Evolutionary conservation across 2,113 vertebrate species (phyloP).

Genomic region (Bubo scandiacus): DNA sequence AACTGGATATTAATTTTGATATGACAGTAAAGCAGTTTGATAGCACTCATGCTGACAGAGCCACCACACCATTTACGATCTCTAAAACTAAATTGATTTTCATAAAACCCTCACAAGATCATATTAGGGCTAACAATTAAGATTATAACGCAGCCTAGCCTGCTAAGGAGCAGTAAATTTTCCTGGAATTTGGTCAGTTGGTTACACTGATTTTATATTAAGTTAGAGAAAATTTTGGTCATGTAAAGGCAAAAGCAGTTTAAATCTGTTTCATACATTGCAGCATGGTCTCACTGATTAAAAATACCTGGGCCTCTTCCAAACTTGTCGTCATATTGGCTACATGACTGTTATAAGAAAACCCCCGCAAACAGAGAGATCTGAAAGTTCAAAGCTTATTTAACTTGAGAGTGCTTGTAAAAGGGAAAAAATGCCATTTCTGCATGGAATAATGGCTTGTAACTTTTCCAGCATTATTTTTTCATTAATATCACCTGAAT

Average conservation of each 20-base stretch:
- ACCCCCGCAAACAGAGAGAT: constrained; percentile 58
- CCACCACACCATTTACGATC: background rate
- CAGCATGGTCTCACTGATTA: constrained; percentile 66
- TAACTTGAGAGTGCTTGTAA: constrained; percentile 70
- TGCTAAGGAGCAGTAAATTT: constrained; percentile 32
- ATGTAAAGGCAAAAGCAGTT: constrained; percentile 45
- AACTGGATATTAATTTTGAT: constrained; percentile 43
- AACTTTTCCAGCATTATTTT: constrained; percentile 74
- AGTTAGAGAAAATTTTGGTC: constrained; percentile 49
- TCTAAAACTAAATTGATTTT: constrained; percentile 37
- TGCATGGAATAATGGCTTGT: constrained; percentile 73
- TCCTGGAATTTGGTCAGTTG: constrained; percentile 38
- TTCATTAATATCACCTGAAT: constrained; percentile 74
- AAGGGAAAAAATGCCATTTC: constrained; percentile 68
- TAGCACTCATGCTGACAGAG: background rate
- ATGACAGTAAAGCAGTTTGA: constrained; percentile 26
- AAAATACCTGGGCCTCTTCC: constrained; percentile 72
- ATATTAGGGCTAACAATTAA: constrained; percentile 39
- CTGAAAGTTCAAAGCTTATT: constrained; percentile 78
- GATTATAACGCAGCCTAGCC: background rate
- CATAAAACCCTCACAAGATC: constrained; percentile 8
- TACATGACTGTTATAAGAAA: constrained; percentile 63
- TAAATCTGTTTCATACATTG: constrained; percentile 64
- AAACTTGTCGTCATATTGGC: constrained; percentile 70
- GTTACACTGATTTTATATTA: constrained; percentile 53